Percentiles rank a stretch among this genome's conserved stretches.
phyloP scores from a whole-genome alignment of 1,140 invertebrate genomes.

The Pomacea maculata region DNA sequence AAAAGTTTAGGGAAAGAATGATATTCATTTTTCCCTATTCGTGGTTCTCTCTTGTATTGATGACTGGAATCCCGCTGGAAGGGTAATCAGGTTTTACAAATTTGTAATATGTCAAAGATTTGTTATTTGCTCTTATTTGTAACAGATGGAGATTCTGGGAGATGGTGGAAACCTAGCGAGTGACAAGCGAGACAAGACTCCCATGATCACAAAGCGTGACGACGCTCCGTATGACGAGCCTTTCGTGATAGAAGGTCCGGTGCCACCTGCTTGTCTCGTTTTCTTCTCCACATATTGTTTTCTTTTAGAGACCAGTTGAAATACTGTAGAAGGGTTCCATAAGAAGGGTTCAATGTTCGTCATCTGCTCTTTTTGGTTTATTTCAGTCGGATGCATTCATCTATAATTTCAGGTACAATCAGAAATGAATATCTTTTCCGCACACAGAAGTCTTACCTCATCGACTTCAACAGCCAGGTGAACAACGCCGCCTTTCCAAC shows the following conservation, averaged over 20 bases:
- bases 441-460: not conserved
- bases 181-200: not conserved
- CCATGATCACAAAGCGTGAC: not conserved
- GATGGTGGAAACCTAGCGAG: not conserved
- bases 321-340: no score
- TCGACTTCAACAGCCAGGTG: not conserved
- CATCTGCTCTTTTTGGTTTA: not conserved
- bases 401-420: not conserved
- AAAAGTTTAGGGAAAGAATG: not conserved
- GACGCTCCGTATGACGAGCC: conserved; percentile 3
- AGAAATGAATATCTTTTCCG: conserved; percentile 8
- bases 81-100: no score
- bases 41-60: no score
- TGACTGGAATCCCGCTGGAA: no score
- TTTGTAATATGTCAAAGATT: no score
- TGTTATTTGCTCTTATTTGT: no score
- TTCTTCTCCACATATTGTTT: not conserved
- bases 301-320: not conserved
- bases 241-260: not conserved
- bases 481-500: not conserved
- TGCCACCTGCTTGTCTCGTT: not conserved
- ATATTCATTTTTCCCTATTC: not conserved
- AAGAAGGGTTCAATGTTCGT: no score
- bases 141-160: conserved; percentile 8
- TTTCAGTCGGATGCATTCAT: not conserved